Evolutionary conservation across 1,140 invertebrate species (phyloP), one percentile per base, ranked within the genome.

Genomic region (Procambarus virginalis): DNA sequence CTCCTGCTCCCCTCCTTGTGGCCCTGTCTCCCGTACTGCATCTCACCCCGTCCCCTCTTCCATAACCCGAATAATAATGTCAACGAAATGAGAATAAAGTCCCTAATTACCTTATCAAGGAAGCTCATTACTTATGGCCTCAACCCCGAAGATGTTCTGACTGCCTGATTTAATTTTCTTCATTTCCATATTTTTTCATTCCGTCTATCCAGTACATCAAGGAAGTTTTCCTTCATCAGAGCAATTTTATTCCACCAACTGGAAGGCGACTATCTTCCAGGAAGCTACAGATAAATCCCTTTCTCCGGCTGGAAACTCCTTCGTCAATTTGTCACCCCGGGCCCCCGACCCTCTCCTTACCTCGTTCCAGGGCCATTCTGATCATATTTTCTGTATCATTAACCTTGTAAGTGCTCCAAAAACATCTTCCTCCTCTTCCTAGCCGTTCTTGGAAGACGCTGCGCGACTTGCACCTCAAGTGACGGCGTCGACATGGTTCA

Each of bases 361-460:
- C 88, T 84, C 88, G 34, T 89, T 78, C 58, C 76, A 84, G 76
- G 58, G n/a, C 81, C 80, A 89, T 89, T 89, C 80, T 83, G 79
- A 89, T 89, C 87, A 89, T 89, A 89, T 89, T 89, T 89, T 89
- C 88, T 75, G 58, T 49, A 64, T 84, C 88, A 89, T 89, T 89
- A 89, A 48, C 88, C 55, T 45, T 70, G 88, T 89, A 84, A 89
- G 88, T 89, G 88, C 84, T 84, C 82, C 86, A 55, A 4, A 55
- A 55, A 55, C 51, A 12, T 55, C 51, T 55, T 76, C 22, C 22
- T 70, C n/a, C 48, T 46, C 70, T 48, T 75, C 79, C n/a, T 51
- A 3, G 12, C 4, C 8, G 1, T 55, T 12, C 51, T 55, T 5
- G 51, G 51, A 2, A 55, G 51, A 55, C 20, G 49, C 79, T 58